Evolutionary conservation across 2,113 vertebrate genomes (phyloP), one percentile per base, ranked within the genome.

Genomic region (Grus americana): DNA sequence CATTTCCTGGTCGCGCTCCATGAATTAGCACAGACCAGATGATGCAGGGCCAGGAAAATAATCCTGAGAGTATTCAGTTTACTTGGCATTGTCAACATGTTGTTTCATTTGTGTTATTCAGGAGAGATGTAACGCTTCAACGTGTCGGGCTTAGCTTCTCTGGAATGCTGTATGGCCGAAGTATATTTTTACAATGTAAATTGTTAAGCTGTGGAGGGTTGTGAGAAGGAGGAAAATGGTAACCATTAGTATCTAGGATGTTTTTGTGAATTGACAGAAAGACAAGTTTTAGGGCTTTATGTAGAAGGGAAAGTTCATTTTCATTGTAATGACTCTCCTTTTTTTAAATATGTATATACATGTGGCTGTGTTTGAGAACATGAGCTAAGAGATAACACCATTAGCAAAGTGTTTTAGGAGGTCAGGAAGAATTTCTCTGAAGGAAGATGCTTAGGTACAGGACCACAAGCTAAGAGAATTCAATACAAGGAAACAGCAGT

Each of bases 61-160:
- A 89, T 88, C 47, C 80, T 47, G 76, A 40, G 47, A 71, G 36
- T 24, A 30, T 52, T 84, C 16, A 0, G 15, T 63, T 81, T 89
- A 32, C 72, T 24, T 40, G 32, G 74, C 30, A 15, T 32, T 1
- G 0, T 34, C 3, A 6, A 27, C 22, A 5, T 26, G 23, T 27
- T 85, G 29, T 50, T 83, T 49, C 73, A 36, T 83, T 76, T 76
- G 71, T 75, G 30, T 76, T 73, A n/a, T 29, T 86, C 71, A 54
- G 32, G 44, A 34, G 40, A 76, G 58, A 50, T 0, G 2, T n/a
- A 49, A 44, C 49, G 40, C 40, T 88, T 82, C 40, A 65, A 44
- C 65, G 38, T 24, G 22, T 47, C n/a, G 40, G 29, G 18, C 21
- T 85, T 63, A 44, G 27, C 66, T 93, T 88, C 82, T 76, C 14